Conservation (phyloP, 64 coral and sea anemone genomes). For the Astreopora myriophthalma region DNA sequence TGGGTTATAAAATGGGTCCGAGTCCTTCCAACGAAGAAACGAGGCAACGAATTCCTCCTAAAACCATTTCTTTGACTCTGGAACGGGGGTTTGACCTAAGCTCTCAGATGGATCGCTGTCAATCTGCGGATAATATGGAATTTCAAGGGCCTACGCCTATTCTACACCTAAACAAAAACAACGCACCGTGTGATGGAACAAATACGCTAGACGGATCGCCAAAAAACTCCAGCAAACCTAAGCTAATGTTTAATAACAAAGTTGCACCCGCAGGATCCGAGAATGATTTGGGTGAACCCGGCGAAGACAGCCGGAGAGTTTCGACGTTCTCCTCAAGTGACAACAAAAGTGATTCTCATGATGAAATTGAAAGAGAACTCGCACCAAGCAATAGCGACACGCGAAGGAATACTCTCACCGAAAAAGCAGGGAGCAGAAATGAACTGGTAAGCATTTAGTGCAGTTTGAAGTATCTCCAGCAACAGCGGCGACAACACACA, state of each 20-base stretch:
- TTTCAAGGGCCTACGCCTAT: conserved; percentile 73
- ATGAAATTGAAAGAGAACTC: conserved; percentile 31
- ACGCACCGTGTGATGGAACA: neutral
- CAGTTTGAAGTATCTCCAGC: too few species aligned
- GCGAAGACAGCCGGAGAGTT: neutral
- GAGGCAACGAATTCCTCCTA: neutral
- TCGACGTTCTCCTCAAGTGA: neutral
- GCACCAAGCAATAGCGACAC: neutral
- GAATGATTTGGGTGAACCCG: neutral
- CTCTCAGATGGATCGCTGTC: conserved; percentile 22
- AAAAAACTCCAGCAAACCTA: neutral
- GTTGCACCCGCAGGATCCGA: conserved; percentile 14
- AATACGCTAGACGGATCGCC: neutral
- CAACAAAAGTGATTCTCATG: conserved; percentile 13
- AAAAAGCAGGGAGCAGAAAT: conserved; percentile 28
- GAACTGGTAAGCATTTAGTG: conserved; percentile 31
- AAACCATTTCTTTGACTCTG: neutral
- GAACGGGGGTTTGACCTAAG: neutral
- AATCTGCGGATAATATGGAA: conserved; percentile 67
- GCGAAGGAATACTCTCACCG: neutral
- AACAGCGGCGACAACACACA: too few species aligned
- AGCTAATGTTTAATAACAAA: conserved; percentile 69
- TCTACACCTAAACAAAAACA: conserved; percentile 51
- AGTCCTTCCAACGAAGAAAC: neutral
- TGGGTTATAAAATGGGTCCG: conserved; percentile 88